Conservation (phyloP, 2,797 vertebrate genomes). For the Diceros bicornis region DNA sequence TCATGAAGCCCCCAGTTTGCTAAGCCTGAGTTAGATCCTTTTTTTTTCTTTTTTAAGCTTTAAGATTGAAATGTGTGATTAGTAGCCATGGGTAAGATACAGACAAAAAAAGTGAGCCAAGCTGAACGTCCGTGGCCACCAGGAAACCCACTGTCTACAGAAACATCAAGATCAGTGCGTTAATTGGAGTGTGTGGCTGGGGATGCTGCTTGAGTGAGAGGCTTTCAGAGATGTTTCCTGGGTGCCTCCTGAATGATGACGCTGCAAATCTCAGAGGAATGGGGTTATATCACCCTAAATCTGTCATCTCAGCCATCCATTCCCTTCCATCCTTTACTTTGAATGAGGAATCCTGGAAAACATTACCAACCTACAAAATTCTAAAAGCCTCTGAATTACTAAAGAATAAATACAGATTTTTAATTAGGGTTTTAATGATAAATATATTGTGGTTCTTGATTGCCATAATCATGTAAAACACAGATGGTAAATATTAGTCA, state of each 20-base stretch:
- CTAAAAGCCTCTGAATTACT: not conserved
- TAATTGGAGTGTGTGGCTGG: not conserved
- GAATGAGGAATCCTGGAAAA: not conserved
- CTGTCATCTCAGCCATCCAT: not conserved
- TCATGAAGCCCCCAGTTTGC: not conserved
- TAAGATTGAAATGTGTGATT: not conserved
- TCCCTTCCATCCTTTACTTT: not conserved
- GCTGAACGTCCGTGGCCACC: not conserved
- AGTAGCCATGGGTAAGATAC: not conserved
- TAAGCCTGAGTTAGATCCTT: not conserved
- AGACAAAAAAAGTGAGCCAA: not conserved
- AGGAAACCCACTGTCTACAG: not conserved
- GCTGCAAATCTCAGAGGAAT: not conserved
- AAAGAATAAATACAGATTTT: slow-evolving; percentile 23
- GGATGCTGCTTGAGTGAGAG: not conserved
- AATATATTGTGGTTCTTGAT: not conserved
- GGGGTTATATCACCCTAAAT: not conserved
- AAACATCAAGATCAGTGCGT: not conserved
- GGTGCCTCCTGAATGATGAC: not conserved
- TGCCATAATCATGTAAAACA: not conserved
- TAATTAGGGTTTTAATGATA: not conserved
- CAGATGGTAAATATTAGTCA: not conserved
- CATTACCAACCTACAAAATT: not conserved
- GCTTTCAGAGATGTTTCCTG: not conserved
- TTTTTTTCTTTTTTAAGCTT: not conserved